Conservation (phyloP, 2,113 vertebrate species). For the Callipepla californica region DNA sequence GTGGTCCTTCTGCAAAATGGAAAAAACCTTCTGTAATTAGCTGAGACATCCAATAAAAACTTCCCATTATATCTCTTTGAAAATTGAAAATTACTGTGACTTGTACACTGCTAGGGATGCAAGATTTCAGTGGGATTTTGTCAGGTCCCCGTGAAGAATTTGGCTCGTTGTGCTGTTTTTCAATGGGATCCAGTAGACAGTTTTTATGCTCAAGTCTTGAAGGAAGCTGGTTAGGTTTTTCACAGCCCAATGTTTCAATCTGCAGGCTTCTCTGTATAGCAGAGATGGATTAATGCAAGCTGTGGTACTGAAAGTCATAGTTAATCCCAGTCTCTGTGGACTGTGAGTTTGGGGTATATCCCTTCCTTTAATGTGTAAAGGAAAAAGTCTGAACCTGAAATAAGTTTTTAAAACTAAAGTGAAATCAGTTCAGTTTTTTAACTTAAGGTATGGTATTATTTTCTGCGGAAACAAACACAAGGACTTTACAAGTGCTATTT, state of each 20-base stretch:
- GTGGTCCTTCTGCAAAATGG: slow-evolving; percentile 21
- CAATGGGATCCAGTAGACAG: background rate
- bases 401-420: background rate
- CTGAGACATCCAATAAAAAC: background rate
- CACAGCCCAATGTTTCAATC: background rate
- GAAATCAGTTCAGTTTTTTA: too few relatives aligned
- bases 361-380: background rate
- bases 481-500: background rate
- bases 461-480: background rate
- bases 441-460: background rate
- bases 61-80: background rate
- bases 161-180: background rate
- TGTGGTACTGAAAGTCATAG: background rate
- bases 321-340: background rate
- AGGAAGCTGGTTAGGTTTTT: background rate
- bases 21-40: background rate
- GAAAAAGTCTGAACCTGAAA: background rate
- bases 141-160: background rate
- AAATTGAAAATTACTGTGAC: background rate
- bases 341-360: background rate
- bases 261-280: background rate
- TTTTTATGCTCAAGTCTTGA: fast-evolving
- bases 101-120: background rate
- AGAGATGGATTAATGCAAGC: background rate
- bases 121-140: background rate